A percentile compares a stretch with the other conserved stretches of the same genome.
Conservation (phyloP, 2,797 vertebrate genomes). For the Merluccius polli region DNA sequence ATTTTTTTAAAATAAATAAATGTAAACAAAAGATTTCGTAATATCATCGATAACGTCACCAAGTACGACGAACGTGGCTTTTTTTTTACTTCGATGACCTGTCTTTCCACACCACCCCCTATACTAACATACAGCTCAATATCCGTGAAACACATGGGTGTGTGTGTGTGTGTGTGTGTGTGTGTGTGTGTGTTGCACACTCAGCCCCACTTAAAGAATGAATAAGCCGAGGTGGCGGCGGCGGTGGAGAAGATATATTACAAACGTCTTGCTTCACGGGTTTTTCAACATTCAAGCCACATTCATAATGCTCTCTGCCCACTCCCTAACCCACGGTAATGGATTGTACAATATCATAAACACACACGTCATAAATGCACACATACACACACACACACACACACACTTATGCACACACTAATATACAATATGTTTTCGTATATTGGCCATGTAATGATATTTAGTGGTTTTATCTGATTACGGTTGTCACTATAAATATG, state of each 20-base stretch:
- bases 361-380: too few species aligned
- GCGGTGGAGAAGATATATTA: background rate
- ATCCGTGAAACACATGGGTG: too few species aligned
- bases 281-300: background rate
- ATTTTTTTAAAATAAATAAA: too few species aligned
- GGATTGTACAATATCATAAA: slow-evolving; percentile 58
- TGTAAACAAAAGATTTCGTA: too few species aligned
- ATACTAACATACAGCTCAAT: too few species aligned
- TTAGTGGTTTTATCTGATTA: slow-evolving; percentile 65
- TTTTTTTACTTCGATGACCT: too few species aligned
- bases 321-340: slow-evolving; percentile 51
- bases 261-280: background rate
- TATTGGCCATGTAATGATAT: slow-evolving; percentile 52
- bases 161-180: too few species aligned
- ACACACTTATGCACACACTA: slow-evolving; percentile 7
- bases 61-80: too few species aligned
- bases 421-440: slow-evolving; percentile 54
- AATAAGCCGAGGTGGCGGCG: background rate
- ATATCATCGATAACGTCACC: too few species aligned
- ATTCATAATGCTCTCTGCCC: slow-evolving; percentile 20
- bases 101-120: too few species aligned
- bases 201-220: background rate
- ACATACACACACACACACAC: slow-evolving; percentile 28
- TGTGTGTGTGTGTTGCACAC: background rate
- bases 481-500: slow-evolving; percentile 63